A percentile compares a stretch with the other conserved stretches of the same genome.
Evolutionary conservation across 2,113 vertebrate genomes (phyloP).

Genomic region (Microcebus murinus): DNA sequence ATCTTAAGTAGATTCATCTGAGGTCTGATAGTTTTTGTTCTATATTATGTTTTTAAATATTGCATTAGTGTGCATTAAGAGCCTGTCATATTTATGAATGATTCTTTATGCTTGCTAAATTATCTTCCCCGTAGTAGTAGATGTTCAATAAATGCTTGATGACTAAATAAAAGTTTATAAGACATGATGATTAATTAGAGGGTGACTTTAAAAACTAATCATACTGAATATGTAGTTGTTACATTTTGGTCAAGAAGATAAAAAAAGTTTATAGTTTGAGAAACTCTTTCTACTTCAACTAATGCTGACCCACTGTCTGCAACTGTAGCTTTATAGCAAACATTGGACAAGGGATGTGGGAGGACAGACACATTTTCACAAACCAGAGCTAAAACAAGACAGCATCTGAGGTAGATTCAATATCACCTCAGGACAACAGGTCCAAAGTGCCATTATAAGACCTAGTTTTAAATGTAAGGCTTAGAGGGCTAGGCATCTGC

Average conservation of each 20-base stretch:
- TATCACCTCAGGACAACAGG: neutral
- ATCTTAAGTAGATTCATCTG: neutral
- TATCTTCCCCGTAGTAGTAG: neutral
- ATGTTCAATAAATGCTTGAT: neutral
- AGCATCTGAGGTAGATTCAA: neutral
- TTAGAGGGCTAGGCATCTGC: neutral
- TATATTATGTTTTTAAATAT: neutral
- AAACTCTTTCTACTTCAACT: neutral
- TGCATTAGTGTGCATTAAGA: neutral
- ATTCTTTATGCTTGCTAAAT: neutral
- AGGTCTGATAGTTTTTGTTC: neutral
- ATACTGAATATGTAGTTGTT: neutral
- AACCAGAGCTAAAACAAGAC: neutral
- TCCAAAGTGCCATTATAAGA: neutral
- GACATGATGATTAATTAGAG: neutral
- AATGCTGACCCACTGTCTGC: neutral
- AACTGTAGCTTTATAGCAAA: neutral
- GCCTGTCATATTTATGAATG: neutral
- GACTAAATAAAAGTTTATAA: neutral
- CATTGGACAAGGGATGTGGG: neutral
- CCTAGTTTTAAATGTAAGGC: neutral
- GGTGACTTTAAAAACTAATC: neutral
- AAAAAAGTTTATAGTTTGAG: neutral
- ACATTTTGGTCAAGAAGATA: neutral
- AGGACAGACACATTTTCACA: neutral